Base-by-base conservation (phyloP, 2,113 vertebrate genomes). In the Aegithalos caudatus region DNA sequence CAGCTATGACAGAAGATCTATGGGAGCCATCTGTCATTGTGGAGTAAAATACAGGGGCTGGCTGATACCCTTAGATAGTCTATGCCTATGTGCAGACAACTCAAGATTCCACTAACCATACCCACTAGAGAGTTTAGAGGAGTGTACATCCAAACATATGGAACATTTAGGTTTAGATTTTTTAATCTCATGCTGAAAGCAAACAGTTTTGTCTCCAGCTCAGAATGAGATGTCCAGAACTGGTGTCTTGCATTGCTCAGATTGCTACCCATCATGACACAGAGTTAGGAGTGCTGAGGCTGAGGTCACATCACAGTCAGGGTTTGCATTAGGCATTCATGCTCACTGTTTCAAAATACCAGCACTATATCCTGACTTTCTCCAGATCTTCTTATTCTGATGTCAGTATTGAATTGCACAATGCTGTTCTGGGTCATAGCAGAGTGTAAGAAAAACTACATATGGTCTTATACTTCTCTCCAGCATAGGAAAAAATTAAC, bases 221-320 rank as follows among this genome's bases (percentile, higher is more conserved):
- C 25, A 62, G 25, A 85, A 62, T 25, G 20, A 74, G 56, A 35
- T 45, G 51, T 29, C 20, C 44, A 58, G 38, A 93, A 54, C 15
- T 29, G 5, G 5, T 65, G 3, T 66, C 51, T 65, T 77, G 6
- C 25, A 7, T 57, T 57, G 51, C 23, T 78, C 33, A 58, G 13
- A 7, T 38, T 50, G 9, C 5, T 81, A 17, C 4, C 6, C 8
- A 3, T 25, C 17, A 12, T 22, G 22, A 25, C 16, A 54, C 0
- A 1, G 54, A 29, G 11, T 7, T 11, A 67, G 23, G 28, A 67
- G 18, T 14, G 17, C 16, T 88, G 37, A 84, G 50, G 22, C 13
- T 48, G 64, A 77, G 10, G 20, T 69, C 29, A 35, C 0, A 0
- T n/a, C 56, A 38, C 11, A 42, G 6, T 45, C 22, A 27, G 27